Evolutionary conservation across 2,888 invertebrate species (phyloP), one percentile per base, ranked within the genome.

Genomic region (Amblyjoppa fuscipennis): DNA sequence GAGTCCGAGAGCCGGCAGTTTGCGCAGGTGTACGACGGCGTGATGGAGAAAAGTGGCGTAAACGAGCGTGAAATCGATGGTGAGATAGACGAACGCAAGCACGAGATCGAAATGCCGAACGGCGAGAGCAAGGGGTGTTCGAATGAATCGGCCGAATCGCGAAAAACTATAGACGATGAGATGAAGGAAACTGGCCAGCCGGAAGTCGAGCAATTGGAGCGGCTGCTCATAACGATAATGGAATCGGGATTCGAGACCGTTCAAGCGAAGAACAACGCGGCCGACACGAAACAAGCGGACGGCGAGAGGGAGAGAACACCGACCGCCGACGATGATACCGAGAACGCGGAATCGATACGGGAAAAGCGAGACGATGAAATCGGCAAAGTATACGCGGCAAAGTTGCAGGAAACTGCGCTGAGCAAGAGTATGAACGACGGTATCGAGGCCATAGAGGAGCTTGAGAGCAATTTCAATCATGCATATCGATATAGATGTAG

Each of bases 141-240:
- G 31, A 87, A 49, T n/a, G 79, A 81, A 25, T 1, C 66, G 1
- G 51, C 20, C n/a, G 56, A 20, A 11, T 56, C 31, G 51, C 51
- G 16, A 34, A 59, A 69, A 34, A 53, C 81, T 20, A 59, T 51
- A 6, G 71, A 61, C 20, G 64, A 81, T 5, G 71, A 80, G 16
- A 59, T n/a, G 28, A 89, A 85, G 69, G 89, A 84, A 85, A 87
- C 89, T 16, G 84, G 83, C 56, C 89, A 90, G 38, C 90, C 91
- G 9, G 93, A 93, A 78, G 91, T 92, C n/a, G 93, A 94, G 74
- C 92, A 93, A 80, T 84, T 93, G 31, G 92, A 92, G 68, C 90
- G 88, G 83, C 85, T 94, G 78, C 84, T 94, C 16, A 91, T 92
- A 6, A 92, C 91, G 59, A 93, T 93, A 56, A 92, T 94, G 89